Base-by-base conservation (phyloP, 1,140 invertebrate genomes). In the Eriosoma lanigerum region DNA sequence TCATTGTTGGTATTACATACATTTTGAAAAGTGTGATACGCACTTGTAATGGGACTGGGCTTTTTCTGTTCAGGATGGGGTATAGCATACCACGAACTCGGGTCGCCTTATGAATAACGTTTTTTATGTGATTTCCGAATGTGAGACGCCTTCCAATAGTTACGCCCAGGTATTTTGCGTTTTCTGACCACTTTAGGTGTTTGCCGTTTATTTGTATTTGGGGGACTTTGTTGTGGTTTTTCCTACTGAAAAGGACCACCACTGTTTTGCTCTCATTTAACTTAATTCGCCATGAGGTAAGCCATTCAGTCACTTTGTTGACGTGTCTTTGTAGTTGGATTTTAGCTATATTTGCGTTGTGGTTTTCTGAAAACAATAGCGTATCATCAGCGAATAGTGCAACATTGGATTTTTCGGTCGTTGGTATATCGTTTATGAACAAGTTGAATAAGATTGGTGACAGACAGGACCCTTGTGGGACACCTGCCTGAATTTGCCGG, bases 121-220 rank as follows among this genome's bases (percentile, higher is more conserved):
- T 38, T 38, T 38, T 38, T 4, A 38, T 38, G 32, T 38, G 32
- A 4, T 38, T 8, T 8, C 10, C 1, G 46, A 15, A 48, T 4
- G 4, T 48, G 9, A 10, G 46, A 12, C 46, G 56, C n/a, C 46
- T 3, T 1, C 46, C 46, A 48, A 48, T 4, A 54, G 52, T 54
- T 50, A 94, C 94, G 92, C 94, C 93, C 8, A 94, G 94, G 88
- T 92, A 94, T 84, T 94, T 92, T 21, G 93, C 90, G 93, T 88
- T 92, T 93, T 85, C 91, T 90, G 4, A 93, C 91, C 13, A 91
- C n/a, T n/a, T n/a, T n/a, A n/a, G n/a, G n/a, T n/a, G n/a, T n/a
- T n/a, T n/a, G n/a, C n/a, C n/a, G n/a, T n/a, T n/a, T n/a, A n/a
- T n/a, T n/a, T n/a, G n/a, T n/a, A n/a, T n/a, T n/a, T 91, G 92